Evolutionary conservation across 2,888 invertebrate species (phyloP), one percentile per base, ranked within the genome.

Genomic region (Myopa testacea): DNA sequence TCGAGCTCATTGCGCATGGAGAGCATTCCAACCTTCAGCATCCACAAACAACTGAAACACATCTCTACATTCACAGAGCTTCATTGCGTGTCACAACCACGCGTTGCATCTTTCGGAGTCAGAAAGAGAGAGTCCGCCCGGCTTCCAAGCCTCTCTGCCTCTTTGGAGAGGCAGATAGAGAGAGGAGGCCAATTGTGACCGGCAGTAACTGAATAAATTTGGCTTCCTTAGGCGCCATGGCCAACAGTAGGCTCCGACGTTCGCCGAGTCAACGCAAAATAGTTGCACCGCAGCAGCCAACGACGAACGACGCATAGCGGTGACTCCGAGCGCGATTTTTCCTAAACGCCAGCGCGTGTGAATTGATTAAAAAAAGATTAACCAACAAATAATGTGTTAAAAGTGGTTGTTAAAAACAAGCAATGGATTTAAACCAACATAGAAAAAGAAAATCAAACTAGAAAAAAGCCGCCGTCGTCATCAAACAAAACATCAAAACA

Each of bases 241-340:
- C 38, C 19, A 38, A 58, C 75, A 75, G 75, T 75, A 67, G 75
- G 75, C 68, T 68, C 75, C 69, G 58, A 55, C 52, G 55, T 55
- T 65, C 52, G 69, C 40, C 75, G 75, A 75, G 63, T 70, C 19
- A 62, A 50, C 65, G n/a, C 58, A 6, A 38, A 75, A 37, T 26
- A 67, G 75, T 75, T 68, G 75, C 40, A 67, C 67, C 68, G 69
- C 75, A 69, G 75, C 60, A 69, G 45, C 69, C 75, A 38, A 75
- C 37, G 34, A 37, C 50, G 65, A 12, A 26, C 34, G 65, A 74
- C 65, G 38, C 50, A 26, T 60, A 68, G 63, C 37, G 40, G 16
- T 14, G 8, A 45, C 40, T 70, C 14, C 71, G 71, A n/a, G 16
- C 34, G 55, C 55, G 7, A 50, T 55, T 8, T 37, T n/a, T 68